A percentile compares a stretch with the other conserved stretches of the same genome.
These are phyloP conservation scores for Diploscapter pachys DNA, from an alignment of 1,140 invertebrate genomes.

Conservation along the genomic window DNA sequence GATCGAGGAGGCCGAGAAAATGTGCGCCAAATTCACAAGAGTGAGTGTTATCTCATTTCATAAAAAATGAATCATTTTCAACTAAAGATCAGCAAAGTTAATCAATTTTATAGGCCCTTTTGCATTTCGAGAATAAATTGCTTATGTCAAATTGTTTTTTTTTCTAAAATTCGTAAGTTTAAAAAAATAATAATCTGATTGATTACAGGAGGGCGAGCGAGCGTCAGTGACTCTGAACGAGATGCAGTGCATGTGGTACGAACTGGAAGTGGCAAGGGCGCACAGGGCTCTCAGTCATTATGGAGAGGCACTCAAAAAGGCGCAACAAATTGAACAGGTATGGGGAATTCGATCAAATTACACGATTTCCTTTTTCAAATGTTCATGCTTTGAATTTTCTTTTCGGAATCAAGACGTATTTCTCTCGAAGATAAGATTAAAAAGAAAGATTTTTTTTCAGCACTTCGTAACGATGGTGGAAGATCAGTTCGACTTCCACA, in stretches of 20 bases:
- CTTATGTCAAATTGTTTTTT: too few species aligned
- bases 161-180: too few species aligned
- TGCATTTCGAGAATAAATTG: too few species aligned
- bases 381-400: too few species aligned
- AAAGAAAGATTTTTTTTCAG: conserved; percentile 61
- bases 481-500: conserved; percentile 99
- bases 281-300: conserved; percentile 82
- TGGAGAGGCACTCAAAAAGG: conserved; percentile 94
- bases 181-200: too few species aligned
- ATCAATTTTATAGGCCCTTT: too few species aligned
- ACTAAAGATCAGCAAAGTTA: not conserved
- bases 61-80: not conserved
- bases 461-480: conserved; percentile 99
- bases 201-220: conserved; percentile 74
- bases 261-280: conserved; percentile 88
- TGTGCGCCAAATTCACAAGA: conserved; percentile 94
- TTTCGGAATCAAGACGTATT: too few species aligned
- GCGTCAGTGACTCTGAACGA: conserved; percentile 97
- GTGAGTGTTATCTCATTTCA: conserved; percentile 61
- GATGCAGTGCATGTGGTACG: conserved; percentile 99
- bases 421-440: too few species aligned
- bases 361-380: too few species aligned
- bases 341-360: too few species aligned
- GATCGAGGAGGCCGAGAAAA: conserved; percentile 89
- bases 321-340: conserved; percentile 83